phyloP scores from a whole-genome alignment of 2,888 invertebrate species.

The Pollenia amentaria region DNA sequence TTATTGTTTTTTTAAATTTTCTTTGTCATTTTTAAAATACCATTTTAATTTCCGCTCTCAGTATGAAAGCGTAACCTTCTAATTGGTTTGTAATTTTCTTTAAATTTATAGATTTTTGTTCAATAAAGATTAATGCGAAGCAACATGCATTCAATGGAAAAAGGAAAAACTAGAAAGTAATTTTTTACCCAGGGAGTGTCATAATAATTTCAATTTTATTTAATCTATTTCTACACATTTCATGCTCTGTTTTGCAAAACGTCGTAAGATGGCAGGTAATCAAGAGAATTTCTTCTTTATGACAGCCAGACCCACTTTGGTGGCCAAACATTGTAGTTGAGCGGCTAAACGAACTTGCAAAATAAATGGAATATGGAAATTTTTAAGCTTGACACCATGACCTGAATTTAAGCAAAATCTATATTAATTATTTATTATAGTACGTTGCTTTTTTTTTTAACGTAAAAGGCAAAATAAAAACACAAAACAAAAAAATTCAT shows the following conservation, averaged over 20 bases:
- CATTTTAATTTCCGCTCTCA: not conserved
- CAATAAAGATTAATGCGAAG: not conserved
- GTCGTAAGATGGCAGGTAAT: slow-evolving; percentile 2
- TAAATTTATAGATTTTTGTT: not conserved
- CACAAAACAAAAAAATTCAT: not conserved
- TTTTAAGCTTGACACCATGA: slow-evolving; percentile 4
- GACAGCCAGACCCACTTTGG: not conserved
- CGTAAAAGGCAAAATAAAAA: slow-evolving; percentile 7
- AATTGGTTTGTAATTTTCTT: slow-evolving; percentile 12
- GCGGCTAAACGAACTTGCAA: not conserved
- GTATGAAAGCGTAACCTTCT: slow-evolving; percentile 1
- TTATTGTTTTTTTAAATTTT: not conserved
- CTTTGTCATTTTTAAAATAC: not conserved
- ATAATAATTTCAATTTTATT: slow-evolving; percentile 26
- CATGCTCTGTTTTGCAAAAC: slow-evolving; percentile 17
- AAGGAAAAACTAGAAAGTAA: not conserved
- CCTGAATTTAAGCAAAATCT: slow-evolving; percentile 17
- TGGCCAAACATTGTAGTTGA: not conserved
- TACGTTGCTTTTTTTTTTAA: not conserved
- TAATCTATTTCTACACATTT: slow-evolving; percentile 25
- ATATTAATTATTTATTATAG: not conserved
- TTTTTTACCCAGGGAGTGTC: slow-evolving; percentile 29
- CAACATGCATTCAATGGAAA: slow-evolving; percentile 23
- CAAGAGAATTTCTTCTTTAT: not conserved
- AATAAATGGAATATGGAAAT: not conserved